Base-by-base conservation (phyloP, 1,140 invertebrate genomes). In the Halesus radiatus region DNA sequence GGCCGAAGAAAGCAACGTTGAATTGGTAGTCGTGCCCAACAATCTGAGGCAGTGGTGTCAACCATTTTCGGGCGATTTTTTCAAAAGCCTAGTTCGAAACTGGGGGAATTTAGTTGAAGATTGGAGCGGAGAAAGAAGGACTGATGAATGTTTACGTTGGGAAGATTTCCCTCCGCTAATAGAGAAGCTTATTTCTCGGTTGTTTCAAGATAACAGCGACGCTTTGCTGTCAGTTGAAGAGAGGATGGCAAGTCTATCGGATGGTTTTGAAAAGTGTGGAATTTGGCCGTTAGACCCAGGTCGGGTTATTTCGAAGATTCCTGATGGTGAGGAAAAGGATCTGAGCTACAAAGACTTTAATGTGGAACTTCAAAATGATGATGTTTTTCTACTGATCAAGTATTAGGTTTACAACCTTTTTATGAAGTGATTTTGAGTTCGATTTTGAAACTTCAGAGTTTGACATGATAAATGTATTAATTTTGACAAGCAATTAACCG, bases 361-460 rank as follows among this genome's bases (percentile, higher is more conserved):
- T 16, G 29, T 73, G 15, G 50, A 73, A 22, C 10, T 54, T 1
- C 13, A 26, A n/a, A 22, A 68, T 66, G 32, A 56, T 66, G 52
- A 64, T 37, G 13, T 54, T 66, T 15, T 78, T 16, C 52, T 66
- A 64, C n/a, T 66, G 22, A 66, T 66, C 53, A 66, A 52, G 45
- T 78, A 16, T 50, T 66, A 78, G 7, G 1, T 45, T 45, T 1
- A 45, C 10, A 13, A 45, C 8, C 1, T 45, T 45, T 37, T 37
- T 37, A 8, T 37, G n/a, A n/a, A n/a, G n/a, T n/a, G n/a, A n/a
- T n/a, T n/a, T n/a, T n/a, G n/a, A n/a, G n/a, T n/a, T n/a, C n/a
- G n/a, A n/a, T n/a, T n/a, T n/a, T n/a, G n/a, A n/a, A n/a, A n/a
- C n/a, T 45, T 45, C 37, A 1, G 8, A 45, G 1, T 0, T 45